Base-by-base conservation (phyloP, 2,797 vertebrate genomes). In the Trachurus trachurus region DNA sequence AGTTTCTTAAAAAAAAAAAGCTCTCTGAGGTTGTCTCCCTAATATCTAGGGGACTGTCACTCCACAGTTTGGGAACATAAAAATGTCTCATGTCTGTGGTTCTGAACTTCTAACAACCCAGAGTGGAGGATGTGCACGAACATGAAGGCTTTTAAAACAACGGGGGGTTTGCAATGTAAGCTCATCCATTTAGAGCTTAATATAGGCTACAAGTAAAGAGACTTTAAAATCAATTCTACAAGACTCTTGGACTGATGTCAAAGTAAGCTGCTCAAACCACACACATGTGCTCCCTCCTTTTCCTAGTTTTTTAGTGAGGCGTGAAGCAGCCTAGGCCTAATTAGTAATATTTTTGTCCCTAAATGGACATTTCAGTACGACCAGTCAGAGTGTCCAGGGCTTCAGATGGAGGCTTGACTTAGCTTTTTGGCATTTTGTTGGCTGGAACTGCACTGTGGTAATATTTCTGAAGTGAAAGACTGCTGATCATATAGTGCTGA, bases 111-210 rank as follows among this genome's bases (percentile, higher is more conserved):
- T 37, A 81, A 52, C 49, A 71, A 60, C 16, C 29, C 71, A 65
- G 62, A 58, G 17, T 37, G 58, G 56, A 70, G 60, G 71, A 85
- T 74, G 42, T 63, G 66, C 76, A 64, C 58, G 49, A 74, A 78
- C 45, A 22, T 57, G 72, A 85, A 81, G 66, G 75, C 71, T 53
- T 73, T 81, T 73, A 81, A 78, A 84, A 71, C 65, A 80, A 75
- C 66, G 65, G 54, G 59, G 57, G 50, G 50, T 52, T 29, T 64
- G 71, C 8, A 2, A 64, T 79, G 45, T 56, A 50, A 62, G 58
- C 44, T 74, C 52, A 78, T 56, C 63, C 44, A 65, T 65, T 85
- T 49, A 66, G 58, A 73, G 57, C 37, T 71, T 68, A 60, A 76
- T 22, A 42, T 44, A 17, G 45, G 45, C 45, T 47, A 44, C 45